Base-by-base conservation (phyloP, 2,888 invertebrate genomes). In the Nesidiocoris tenuis region DNA sequence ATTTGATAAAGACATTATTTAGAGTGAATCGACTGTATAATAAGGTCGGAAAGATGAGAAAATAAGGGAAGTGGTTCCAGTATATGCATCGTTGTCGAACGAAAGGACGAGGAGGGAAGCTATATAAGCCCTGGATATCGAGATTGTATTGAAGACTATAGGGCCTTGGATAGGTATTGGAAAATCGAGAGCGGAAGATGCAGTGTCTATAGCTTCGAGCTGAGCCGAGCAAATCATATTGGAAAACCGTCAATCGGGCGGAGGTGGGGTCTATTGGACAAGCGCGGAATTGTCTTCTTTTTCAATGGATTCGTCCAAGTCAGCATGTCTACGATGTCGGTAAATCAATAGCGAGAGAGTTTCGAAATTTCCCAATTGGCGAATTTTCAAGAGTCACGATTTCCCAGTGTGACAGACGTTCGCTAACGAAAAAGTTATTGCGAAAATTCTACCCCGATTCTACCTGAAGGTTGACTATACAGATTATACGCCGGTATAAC, bases 1-100 rank as follows among this genome's bases (percentile, higher is more conserved):
- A 17, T 65, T 25, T 65, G 24, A 63, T 21, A 63, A 23, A 63
- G 63, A 65, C 39, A 39, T 65, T 39, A 39, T 19, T 24, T 19
- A 17, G 12, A 39, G 65, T 18, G 39, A 65, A 65, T 65, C 39
- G 65, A 39, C 65, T 65, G 39, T 65, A 39, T 65, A 65, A 65
- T 65, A 65, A 65, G 65, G 65, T 39, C 18, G 7, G 12, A 19
- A 19, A 39, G 39, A 19, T 18, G 1, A 12, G 19, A 65, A 39
- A 65, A 65, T 17, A 17, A 12, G 12, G 18, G 18, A 24, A 9
- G 12, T 17, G 65, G n/a, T 65, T 39, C 1, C 25, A 65, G n/a
- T 22, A 24, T 16, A 23, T n/a, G 25, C 24, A 12, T 18, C 39
- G 12, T 39, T 12, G 39, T 39, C 39, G 39, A 7, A 12, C 3